Evolutionary conservation across 1,140 invertebrate species (phyloP).

Genomic region (Laupala kohalensis): DNA sequence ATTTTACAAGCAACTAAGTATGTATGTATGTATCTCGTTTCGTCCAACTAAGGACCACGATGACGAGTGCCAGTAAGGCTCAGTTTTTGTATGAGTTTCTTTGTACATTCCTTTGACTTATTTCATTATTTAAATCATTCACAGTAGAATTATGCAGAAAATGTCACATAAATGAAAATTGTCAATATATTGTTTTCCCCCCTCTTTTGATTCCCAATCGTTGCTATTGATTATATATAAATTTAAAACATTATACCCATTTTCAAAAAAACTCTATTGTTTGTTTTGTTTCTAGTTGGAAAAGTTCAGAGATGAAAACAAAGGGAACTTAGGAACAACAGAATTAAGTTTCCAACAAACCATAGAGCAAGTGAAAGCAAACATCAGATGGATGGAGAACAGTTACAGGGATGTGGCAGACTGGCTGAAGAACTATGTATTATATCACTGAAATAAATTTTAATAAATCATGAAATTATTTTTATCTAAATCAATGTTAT

Average conservation of each 20-base stretch:
- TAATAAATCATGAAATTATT: neutral
- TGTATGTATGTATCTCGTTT: too few relatives aligned
- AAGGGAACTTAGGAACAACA: conserved; percentile 27
- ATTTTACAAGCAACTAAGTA: too few relatives aligned
- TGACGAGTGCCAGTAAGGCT: too few relatives aligned
- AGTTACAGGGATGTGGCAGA: conserved; percentile 12
- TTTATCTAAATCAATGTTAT: neutral
- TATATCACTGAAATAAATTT: neutral
- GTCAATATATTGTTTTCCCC: too few relatives aligned
- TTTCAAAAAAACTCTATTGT: neutral
- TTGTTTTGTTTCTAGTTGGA: conserved; percentile 9
- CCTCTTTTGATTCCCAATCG: too few relatives aligned
- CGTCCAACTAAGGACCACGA: too few relatives aligned
- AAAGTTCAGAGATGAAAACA: conserved; percentile 20
- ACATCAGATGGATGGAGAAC: conserved; percentile 31
- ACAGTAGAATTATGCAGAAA: too few relatives aligned
- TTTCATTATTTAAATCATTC: too few relatives aligned
- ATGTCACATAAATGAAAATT: too few relatives aligned
- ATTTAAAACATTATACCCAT: neutral
- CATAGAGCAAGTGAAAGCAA: conserved; percentile 30
- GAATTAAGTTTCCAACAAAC: conserved; percentile 29
- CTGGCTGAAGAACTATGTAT: neutral
- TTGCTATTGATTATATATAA: too few relatives aligned
- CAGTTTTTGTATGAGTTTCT: too few relatives aligned
- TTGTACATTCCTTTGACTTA: too few relatives aligned